These are phyloP conservation scores for Lepeophtheirus nordmannii DNA, from an alignment of 2,888 invertebrate genomes.

Conservation along the genomic window DNA sequence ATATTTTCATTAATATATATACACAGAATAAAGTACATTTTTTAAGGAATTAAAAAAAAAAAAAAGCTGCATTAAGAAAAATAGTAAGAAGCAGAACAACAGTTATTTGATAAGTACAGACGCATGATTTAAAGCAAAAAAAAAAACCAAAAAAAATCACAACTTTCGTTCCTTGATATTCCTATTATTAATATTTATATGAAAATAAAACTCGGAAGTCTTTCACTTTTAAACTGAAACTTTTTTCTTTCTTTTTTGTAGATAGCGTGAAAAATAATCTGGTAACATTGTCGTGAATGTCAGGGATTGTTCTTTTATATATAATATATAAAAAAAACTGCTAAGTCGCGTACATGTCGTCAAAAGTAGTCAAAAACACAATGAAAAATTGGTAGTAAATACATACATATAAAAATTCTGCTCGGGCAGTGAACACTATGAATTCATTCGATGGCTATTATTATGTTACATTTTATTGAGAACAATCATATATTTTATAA, in stretches of 20 bases:
- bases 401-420: not conserved
- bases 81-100: not conserved
- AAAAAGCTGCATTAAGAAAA: not conserved
- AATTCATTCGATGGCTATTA: conserved; percentile 3
- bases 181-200: not conserved
- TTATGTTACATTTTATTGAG: not conserved
- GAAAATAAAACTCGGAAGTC: too few relatives aligned
- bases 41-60: not conserved
- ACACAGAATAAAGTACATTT: not conserved
- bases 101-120: not conserved
- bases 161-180: not conserved
- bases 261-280: too few relatives aligned
- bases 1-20: not conserved
- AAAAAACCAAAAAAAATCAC: too few relatives aligned
- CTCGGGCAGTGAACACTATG: not conserved
- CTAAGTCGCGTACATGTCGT: too few relatives aligned
- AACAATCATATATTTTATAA: not conserved
- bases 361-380: not conserved
- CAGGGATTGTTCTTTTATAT: not conserved
- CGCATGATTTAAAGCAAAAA: not conserved
- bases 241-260: too few relatives aligned
- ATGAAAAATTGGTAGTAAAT: too few relatives aligned
- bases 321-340: not conserved
- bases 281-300: too few relatives aligned
- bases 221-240: too few relatives aligned